Base-by-base conservation (phyloP, 2,113 vertebrate genomes). In the Gasterosteus aculeatus region DNA sequence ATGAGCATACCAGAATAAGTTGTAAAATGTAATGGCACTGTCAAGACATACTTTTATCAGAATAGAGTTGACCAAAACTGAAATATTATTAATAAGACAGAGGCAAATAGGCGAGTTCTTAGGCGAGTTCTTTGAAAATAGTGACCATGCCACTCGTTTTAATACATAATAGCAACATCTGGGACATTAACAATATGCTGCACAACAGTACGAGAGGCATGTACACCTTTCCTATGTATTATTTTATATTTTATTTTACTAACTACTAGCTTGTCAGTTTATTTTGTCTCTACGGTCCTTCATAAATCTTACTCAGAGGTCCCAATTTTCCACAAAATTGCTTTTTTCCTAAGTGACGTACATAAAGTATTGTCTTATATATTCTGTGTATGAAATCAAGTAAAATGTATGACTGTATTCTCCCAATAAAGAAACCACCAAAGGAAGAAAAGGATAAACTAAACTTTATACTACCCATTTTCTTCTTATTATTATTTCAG, bases 1-100 rank as follows among this genome's bases (percentile, higher is more conserved):
- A 91, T 87, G 79, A 87, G 75, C 46, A 82, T 82, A 86, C 83
- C 49, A 77, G 80, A 89, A 87, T n/a, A 69, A 29, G 26, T 62
- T 71, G 16, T 33, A 9, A 47, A 26, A 26, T 26, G 22, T 26
- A 26, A 51, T 42, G 56, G 15, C 51, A 64, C 16, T 14, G 35
- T 41, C 53, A 47, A 57, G 39, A 58, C 29, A 53, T 10, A 26
- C 14, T 42, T 65, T 59, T 63, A 56, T n/a, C 44, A 58, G n/a
- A 33, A 41, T 19, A n/a, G 18, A 12, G 15, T 60, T 6, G 14
- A 59, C 54, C 53, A 80, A 42, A 75, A 44, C 57, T 7, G 78
- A 68, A 12, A 49, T 10, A 72, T 51, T 57, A 64, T 22, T 41
- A 57, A 57, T 14, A 41, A 72, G n/a, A 71, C 65, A 46, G 4